These are phyloP conservation scores for Benthosema pterotum DNA, from an alignment of 2,797 vertebrate species.

Conservation along the genomic window DNA sequence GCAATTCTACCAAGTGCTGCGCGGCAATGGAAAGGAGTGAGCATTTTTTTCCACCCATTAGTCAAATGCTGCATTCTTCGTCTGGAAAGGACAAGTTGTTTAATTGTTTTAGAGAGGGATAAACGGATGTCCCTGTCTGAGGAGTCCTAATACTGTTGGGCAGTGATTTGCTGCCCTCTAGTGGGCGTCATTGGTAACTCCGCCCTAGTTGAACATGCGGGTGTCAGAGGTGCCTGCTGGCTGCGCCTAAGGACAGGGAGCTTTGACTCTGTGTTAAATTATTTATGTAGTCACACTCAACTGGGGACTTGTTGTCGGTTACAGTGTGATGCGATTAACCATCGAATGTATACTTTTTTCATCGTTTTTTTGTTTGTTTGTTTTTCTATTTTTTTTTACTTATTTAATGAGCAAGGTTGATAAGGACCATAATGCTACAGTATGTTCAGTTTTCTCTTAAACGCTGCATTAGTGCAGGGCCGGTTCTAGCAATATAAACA, in stretches of 20 bases:
- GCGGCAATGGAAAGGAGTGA: no score
- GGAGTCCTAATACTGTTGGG: neutral
- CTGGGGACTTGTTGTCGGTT: slow-evolving; percentile 24
- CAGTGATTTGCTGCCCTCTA: slow-evolving; percentile 35
- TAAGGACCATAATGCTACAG: slow-evolving; percentile 18
- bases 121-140: no score
- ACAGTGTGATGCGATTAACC: slow-evolving; percentile 34
- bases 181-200: slow-evolving; percentile 17
- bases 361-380: no score
- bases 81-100: no score
- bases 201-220: neutral
- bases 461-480: slow-evolving; percentile 19
- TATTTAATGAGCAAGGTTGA: slow-evolving; percentile 34
- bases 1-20: no score
- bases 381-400: slow-evolving; percentile 32
- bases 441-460: slow-evolving; percentile 5
- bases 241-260: slow-evolving; percentile 48
- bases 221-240: slow-evolving; percentile 8
- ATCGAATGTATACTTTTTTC: slow-evolving; percentile 24
- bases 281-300: slow-evolving; percentile 49
- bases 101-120: no score
- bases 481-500: no score
- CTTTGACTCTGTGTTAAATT: slow-evolving; percentile 47
- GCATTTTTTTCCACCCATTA: no score
- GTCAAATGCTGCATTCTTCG: no score